Conservation (phyloP, 2,888 invertebrate genomes). For the Drosophila tanythrix region DNA sequence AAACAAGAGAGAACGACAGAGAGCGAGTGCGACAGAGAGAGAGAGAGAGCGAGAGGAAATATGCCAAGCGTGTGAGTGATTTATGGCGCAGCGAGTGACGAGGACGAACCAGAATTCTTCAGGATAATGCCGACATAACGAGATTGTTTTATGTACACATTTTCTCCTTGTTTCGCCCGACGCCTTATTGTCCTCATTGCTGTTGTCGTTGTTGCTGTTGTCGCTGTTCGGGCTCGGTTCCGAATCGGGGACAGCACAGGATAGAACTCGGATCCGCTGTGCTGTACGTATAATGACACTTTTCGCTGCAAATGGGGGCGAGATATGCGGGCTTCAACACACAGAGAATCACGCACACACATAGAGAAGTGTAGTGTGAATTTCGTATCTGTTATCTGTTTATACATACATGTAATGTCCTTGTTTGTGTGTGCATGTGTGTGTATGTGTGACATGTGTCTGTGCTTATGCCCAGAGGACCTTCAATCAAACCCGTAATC, state of each 20-base stretch:
- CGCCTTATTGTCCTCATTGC: constrained; percentile 21
- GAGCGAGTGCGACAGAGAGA: constrained; percentile 8
- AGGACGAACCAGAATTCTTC: constrained; percentile 83
- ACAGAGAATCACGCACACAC: constrained; percentile 19
- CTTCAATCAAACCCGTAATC: constrained; percentile 80
- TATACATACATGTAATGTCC: constrained; percentile 48
- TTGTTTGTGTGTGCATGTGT: constrained; percentile 34
- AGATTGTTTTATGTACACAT: constrained; percentile 83
- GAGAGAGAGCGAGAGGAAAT: constrained; percentile 53
- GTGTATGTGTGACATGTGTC: constrained; percentile 28
- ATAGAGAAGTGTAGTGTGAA: constrained; percentile 37
- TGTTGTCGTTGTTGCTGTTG: constrained; percentile 37
- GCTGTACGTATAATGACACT: constrained; percentile 69
- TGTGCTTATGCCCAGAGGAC: constrained; percentile 71
- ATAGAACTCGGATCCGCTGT: constrained; percentile 30
- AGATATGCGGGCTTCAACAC: constrained; percentile 55
- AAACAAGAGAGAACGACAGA: constrained; percentile 5
- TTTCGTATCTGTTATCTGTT: constrained; percentile 62
- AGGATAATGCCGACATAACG: constrained; percentile 84
- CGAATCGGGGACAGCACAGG: constrained; percentile 28
- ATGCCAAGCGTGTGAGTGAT: constrained; percentile 83
- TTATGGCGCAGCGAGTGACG: constrained; percentile 83
- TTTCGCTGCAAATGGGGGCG: constrained; percentile 70
- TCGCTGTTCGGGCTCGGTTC: constrained; percentile 29
- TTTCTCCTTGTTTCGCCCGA: constrained; percentile 61